Percentiles rank a stretch among this genome's conserved stretches.
Evolutionary conservation across 2,113 vertebrate species (phyloP).

Genomic region (Aphelocoma coerulescens): DNA sequence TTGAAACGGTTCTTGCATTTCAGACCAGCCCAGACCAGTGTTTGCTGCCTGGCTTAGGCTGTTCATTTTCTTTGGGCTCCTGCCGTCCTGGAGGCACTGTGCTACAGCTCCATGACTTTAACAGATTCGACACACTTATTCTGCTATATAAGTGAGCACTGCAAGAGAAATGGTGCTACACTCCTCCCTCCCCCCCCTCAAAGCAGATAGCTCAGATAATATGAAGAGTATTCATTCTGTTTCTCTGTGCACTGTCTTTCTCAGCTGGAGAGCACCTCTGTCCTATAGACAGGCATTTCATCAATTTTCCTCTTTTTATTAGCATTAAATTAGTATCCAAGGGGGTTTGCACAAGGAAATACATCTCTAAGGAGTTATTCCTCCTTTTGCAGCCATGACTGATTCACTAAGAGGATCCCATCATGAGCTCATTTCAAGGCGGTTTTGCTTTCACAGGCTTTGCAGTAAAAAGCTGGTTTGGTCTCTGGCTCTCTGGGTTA

Average conservation of each 20-base stretch:
- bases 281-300: neutral
- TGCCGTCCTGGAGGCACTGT: neutral
- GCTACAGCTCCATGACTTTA: neutral
- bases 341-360: neutral
- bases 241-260: neutral
- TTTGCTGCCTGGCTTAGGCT: neutral
- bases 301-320: conserved; percentile 1
- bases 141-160: neutral
- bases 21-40: neutral
- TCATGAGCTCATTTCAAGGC: neutral
- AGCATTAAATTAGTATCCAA: neutral
- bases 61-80: neutral
- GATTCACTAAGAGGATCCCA: neutral
- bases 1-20: neutral
- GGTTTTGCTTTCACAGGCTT: neutral
- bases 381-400: neutral
- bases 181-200: neutral
- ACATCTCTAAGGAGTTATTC: neutral
- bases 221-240: neutral
- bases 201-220: neutral
- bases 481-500: neutral
- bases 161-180: neutral
- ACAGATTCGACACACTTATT: neutral
- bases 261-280: conserved; percentile 1
- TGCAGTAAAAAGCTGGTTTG: neutral